Base-by-base conservation (phyloP, 2,797 vertebrate species). In the Clarias fuscus region DNA sequence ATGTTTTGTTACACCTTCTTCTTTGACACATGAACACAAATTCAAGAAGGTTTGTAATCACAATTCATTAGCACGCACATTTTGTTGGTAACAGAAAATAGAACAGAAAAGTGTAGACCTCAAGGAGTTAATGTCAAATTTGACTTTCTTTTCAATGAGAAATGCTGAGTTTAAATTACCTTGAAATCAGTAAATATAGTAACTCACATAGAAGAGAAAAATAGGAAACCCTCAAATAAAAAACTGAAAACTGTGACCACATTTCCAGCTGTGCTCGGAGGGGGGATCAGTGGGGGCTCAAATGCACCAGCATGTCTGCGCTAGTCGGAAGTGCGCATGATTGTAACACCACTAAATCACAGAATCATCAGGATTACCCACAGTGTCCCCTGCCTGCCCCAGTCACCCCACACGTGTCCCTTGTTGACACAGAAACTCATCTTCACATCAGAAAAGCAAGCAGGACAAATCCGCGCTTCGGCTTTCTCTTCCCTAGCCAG, bases 231-330 rank as follows among this genome's bases (percentile, higher is more conserved):
- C 7, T 59, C 33, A 62, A 64, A n/a, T n/a, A 15, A 80, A 64
- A 61, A 40, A 62, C 22, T n/a, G 4, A 64, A 80, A 43, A 64
- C 61, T 64, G 13, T 64, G 78, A 64, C 78, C 33, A 48, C 78
- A 43, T 80, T 80, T 80, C 59, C 78, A 80, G 78, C 78, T 80
- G 78, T 80, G 37, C 78, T 80, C 7, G 7, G 24, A 43, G 43
- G 14, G 78, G 43, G 73, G 33, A 62, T 64, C 76, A 40, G 59
- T 40, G 33, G 58, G 58, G 77, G 77, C 22, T 15, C 14, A 76
- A 75, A 75, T 75, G 22, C 24, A 7, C 11, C 14, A 61, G 76
- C 33, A 15, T 20, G 22, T 37, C 24, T 62, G 18, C 14, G 30
- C 77, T 62, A 24, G 58, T 37, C 58, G 30, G 77, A 79, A 15